Evolutionary conservation across 2,113 vertebrate species (phyloP), one percentile per base, ranked within the genome.

Genomic region (Cairina moschata): DNA sequence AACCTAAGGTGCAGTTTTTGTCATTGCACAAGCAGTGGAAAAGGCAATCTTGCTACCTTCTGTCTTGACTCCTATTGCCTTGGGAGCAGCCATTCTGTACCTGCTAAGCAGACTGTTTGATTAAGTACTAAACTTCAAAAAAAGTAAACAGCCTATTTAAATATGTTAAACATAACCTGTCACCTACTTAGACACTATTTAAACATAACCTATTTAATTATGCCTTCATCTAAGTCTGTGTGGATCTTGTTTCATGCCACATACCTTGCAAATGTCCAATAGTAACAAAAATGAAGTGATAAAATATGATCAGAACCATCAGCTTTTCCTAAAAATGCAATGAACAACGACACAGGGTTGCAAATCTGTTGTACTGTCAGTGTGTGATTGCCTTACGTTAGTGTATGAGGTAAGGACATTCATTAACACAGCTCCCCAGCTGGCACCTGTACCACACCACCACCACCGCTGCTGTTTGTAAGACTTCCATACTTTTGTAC

Each of bases 121-220:
- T 88, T 67, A 94, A 89, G 62, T 73, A 44, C 54, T 86, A 62
- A 92, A 82, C 60, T 78, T 75, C 69, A 86, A 81, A 92, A 85
- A 91, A 81, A 94, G 76, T 68, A 94, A 90, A 89, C 58, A 94
- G 69, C 62, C 58, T 91, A 58, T 90, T 96, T 86, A 93, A 95
- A 86, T 88, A 91, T 32, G 80, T 88, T 95, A 91, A 95, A 63
- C 38, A 72, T 86, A 93, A 83, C 74, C 66, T 95, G 86, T 75
- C 83, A 86, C 62, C 86, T 92, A 36, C 89, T 84, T 93, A 89
- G 48, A 65, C 34, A 25, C 11, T 84, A n/a, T 88, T 88, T 91
- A 94, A 95, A 91, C 65, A 75, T 22, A 81, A 71, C 40, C 16
- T 90, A 36, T 93, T 94, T 88, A 78, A 92, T 89, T 82, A 86